These are phyloP conservation scores for Champsocephalus esox DNA, from an alignment of 2,797 vertebrate species.

Conservation along the genomic window DNA sequence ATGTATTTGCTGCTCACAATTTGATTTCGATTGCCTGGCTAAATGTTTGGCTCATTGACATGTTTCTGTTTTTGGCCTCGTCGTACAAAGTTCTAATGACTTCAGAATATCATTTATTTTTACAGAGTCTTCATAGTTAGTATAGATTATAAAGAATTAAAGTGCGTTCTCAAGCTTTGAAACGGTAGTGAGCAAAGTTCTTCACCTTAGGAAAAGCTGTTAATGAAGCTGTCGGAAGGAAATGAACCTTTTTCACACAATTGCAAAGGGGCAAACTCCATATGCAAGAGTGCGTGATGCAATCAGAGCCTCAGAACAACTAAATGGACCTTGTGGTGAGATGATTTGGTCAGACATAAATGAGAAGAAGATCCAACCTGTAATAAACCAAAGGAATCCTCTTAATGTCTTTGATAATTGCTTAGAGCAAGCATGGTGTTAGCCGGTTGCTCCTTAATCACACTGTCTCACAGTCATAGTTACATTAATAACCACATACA, in stretches of 20 bases:
- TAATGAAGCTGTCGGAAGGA: not conserved
- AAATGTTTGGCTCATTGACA: not conserved
- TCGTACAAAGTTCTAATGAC: not conserved
- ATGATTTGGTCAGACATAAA: not conserved
- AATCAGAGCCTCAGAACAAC: not conserved
- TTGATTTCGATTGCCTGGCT: not conserved
- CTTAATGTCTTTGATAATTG: slow-evolving; percentile 8
- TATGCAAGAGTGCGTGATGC: not conserved
- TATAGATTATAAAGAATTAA: not conserved
- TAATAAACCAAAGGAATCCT: slow-evolving; percentile 11
- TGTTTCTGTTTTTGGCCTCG: not conserved
- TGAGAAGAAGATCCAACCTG: not conserved
- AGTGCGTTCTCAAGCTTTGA: not conserved
- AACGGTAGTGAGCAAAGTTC: not conserved
- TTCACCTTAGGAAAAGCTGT: not conserved
- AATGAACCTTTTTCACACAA: not conserved
- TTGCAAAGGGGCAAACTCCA: not conserved
- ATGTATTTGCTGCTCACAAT: not conserved
- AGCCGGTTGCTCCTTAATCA: not conserved
- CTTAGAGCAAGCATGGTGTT: not conserved
- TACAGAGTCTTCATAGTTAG: not conserved
- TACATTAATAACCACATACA: slow-evolving; percentile 12
- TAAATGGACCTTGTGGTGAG: not conserved
- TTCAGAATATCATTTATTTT: too few relatives aligned
- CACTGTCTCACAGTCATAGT: not conserved